phyloP scores from a whole-genome alignment of 1,140 invertebrate species.

The Nomia melanderi region DNA sequence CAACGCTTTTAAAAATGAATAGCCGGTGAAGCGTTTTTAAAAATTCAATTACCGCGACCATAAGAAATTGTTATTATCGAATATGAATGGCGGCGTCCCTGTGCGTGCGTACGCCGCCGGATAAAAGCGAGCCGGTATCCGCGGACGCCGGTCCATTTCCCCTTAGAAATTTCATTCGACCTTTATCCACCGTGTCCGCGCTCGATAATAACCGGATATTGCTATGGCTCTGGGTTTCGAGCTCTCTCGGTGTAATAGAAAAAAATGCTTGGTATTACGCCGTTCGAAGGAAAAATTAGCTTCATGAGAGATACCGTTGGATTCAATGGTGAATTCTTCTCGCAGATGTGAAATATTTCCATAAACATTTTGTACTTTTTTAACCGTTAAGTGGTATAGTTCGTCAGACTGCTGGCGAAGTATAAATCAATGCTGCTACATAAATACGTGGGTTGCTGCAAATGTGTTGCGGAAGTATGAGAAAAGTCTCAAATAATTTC shows the following conservation, averaged over 20 bases:
- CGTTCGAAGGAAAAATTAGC: neutral
- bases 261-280: neutral
- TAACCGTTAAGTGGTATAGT: too few relatives aligned
- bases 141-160: neutral
- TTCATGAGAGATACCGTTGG: too few relatives aligned
- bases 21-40: neutral
- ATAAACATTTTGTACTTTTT: too few relatives aligned
- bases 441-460: too few relatives aligned
- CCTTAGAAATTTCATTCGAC: conserved; percentile 22
- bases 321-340: too few relatives aligned
- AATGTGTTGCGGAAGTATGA: too few relatives aligned
- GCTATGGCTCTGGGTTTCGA: neutral
- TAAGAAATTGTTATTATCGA: conserved; percentile 21
- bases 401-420: too few relatives aligned
- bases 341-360: too few relatives aligned
- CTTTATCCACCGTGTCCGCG: conserved; percentile 3
- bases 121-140: conserved; percentile 3
- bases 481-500: too few relatives aligned
- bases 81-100: conserved; percentile 7
- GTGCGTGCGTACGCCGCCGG: neutral
- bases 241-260: neutral
- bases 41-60: conserved; percentile 21
- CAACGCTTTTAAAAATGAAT: neutral
- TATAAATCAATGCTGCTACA: too few relatives aligned
- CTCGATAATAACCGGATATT: conserved; percentile 35